Conservation (phyloP, 2,888 invertebrate species). For the Mythimna ferrago region DNA sequence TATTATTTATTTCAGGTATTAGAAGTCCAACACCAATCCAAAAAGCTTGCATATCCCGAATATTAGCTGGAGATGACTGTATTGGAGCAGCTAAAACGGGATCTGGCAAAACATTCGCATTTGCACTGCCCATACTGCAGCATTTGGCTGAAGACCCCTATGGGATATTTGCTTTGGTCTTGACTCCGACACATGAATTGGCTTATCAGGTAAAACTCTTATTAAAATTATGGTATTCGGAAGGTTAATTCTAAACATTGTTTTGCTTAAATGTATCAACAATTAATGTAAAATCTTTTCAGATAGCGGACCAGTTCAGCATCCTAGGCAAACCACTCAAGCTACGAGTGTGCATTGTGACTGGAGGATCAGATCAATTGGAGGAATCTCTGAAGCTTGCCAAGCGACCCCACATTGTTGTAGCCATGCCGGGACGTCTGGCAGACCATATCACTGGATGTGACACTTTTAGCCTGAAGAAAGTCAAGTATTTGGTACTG, state of each 20-base stretch:
- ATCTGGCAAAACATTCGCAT: constrained; percentile 99
- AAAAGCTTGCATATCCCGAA: constrained; percentile 94
- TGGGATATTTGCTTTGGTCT: constrained; percentile 97
- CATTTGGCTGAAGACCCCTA: constrained; percentile 98
- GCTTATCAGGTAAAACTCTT: constrained; percentile 93
- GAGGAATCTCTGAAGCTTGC: constrained; percentile 96
- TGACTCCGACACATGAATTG: constrained; percentile 98
- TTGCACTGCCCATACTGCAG: constrained; percentile 98
- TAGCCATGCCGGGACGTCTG: constrained; percentile 98
- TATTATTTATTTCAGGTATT: constrained; percentile 90
- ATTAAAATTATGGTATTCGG: too few relatives aligned
- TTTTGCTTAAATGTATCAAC: not conserved
- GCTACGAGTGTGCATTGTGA: constrained; percentile 95
- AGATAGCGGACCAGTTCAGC: constrained; percentile 98
- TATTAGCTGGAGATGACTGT: constrained; percentile 95
- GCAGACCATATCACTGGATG: constrained; percentile 98
- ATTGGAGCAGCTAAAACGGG: constrained; percentile 99
- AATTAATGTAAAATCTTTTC: constrained; percentile 49
- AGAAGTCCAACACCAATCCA: constrained; percentile 96
- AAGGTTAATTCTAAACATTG: not conserved
- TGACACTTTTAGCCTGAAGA: constrained; percentile 94
- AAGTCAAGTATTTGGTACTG: constrained; percentile 96
- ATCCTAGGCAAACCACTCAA: constrained; percentile 97
- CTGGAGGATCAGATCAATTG: constrained; percentile 99
- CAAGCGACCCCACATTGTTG: constrained; percentile 97